Conservation (phyloP, 2,797 vertebrate species). For the Intellagama lesueurii region DNA sequence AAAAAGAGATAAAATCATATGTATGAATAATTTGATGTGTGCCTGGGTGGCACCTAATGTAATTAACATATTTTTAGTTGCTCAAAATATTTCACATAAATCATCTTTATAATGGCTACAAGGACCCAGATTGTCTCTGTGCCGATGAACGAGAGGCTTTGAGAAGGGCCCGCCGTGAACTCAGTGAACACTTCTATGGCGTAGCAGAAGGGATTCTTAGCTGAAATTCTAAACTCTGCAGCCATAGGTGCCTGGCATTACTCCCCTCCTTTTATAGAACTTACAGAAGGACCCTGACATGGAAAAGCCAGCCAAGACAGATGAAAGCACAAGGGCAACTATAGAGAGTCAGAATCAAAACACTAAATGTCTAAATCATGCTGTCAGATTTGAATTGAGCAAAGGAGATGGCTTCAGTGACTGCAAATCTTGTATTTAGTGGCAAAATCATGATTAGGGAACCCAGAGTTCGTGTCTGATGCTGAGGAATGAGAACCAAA, state of each 20-base stretch:
- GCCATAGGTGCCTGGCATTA: not conserved
- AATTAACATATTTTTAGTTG: too few relatives aligned
- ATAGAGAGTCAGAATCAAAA: not conserved
- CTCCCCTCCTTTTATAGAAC: not conserved
- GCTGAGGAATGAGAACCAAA: not conserved
- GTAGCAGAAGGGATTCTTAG: too few relatives aligned
- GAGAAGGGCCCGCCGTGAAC: too few relatives aligned
- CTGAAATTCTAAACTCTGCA: too few relatives aligned
- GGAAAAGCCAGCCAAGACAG: not conserved
- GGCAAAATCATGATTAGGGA: not conserved
- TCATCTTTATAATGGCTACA: too few relatives aligned
- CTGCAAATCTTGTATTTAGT: not conserved
- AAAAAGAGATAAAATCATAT: too few relatives aligned
- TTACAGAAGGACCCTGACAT: not conserved
- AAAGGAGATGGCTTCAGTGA: not conserved
- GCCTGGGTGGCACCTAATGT: too few relatives aligned
- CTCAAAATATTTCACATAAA: too few relatives aligned
- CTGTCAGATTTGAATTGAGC: not conserved
- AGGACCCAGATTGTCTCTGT: too few relatives aligned
- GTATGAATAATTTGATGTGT: too few relatives aligned
- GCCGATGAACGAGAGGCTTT: too few relatives aligned
- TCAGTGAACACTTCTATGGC: too few relatives aligned
- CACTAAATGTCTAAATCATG: not conserved
- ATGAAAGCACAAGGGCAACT: not conserved
- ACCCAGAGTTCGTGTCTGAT: not conserved